Evolutionary conservation across 2,113 vertebrate genomes (phyloP), one percentile per base, ranked within the genome.

Genomic region (Pseudorhombus dupliciocellatus): DNA sequence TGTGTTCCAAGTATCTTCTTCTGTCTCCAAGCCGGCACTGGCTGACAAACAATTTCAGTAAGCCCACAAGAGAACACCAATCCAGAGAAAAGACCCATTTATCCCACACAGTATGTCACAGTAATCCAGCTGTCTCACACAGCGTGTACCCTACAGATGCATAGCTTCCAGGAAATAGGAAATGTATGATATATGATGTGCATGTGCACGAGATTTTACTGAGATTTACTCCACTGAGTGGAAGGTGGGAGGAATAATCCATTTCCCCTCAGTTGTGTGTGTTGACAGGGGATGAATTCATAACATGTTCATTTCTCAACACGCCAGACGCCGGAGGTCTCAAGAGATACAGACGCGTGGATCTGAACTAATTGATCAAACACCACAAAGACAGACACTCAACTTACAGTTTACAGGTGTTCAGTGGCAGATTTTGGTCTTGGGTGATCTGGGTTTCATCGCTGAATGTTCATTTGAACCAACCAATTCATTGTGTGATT

Each of bases 191-290:
- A 76, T 72, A 67, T 67, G 55, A 81, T 58, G 65, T 73, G 51
- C n/a, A 51, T 31, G 44, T 77, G 67, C 21, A 56, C 55, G 65
- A 55, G 50, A 61, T 73, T 48, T 60, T n/a, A n/a, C 21, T 34
- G 59, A 30, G 57, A 84, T 85, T 60, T 67, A 69, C 60, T 5
- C 60, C n/a, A 21, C 26, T 44, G 62, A 9, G 53, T 21, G 20
- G 48, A 67, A 59, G n/a, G 79, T 73, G 73, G 77, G 84, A 75
- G 70, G 84, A 71, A 85, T 66, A 75, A 84, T 77, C 59, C 64
- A 14, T 75, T 77, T 75, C 81, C 31, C 80, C 62, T 70, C 5
- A 31, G 48, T 62, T 82, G 75, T 74, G 54, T 66, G 54, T 42
- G 69, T 58, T 83, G 69, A 80, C 67, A 75, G 61, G 40, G 40